Percentiles rank a stretch among this genome's conserved stretches.
These are phyloP conservation scores for Drosophila arizonae DNA, from an alignment of 1,140 invertebrate genomes.

Conservation along the genomic window DNA sequence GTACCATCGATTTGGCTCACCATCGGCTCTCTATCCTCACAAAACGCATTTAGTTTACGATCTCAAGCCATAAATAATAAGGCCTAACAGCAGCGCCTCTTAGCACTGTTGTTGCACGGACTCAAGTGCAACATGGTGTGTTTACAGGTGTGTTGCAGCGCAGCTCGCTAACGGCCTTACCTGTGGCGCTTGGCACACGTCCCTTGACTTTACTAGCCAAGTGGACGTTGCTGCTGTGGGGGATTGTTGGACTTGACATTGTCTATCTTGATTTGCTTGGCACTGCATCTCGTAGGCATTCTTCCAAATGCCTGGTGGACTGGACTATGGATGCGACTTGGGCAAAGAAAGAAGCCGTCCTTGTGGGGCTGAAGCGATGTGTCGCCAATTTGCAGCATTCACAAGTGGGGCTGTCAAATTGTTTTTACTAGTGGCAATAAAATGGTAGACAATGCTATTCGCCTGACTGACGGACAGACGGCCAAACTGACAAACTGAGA, in stretches of 20 bases:
- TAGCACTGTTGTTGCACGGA: neutral
- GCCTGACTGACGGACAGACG: conserved; percentile 20
- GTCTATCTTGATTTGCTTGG: conserved; percentile 19
- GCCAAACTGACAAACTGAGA: conserved; percentile 25
- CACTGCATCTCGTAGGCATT: conserved; percentile 34
- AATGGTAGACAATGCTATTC: conserved; percentile 24
- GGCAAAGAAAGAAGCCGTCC: neutral
- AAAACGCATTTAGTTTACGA: no score
- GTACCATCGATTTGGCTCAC: no score
- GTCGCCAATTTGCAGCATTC: conserved; percentile 42
- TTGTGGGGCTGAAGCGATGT: neutral
- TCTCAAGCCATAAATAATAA: neutral
- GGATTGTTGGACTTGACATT: conserved; percentile 48
- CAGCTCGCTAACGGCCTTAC: conserved; percentile 25
- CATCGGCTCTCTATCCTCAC: no score
- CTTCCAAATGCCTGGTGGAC: conserved; percentile 26
- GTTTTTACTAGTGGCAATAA: conserved; percentile 45
- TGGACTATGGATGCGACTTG: conserved; percentile 15
- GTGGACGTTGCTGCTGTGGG: conserved; percentile 7
- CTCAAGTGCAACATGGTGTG: conserved; percentile 11
- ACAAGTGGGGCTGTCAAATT: conserved; percentile 40
- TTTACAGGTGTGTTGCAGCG: no score
- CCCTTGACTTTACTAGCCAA: conserved; percentile 29
- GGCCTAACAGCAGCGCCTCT: neutral
- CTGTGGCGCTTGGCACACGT: conserved; percentile 3